phyloP scores from a whole-genome alignment of 2,797 vertebrate genomes.

The Rhadinocentrus ornatus region DNA sequence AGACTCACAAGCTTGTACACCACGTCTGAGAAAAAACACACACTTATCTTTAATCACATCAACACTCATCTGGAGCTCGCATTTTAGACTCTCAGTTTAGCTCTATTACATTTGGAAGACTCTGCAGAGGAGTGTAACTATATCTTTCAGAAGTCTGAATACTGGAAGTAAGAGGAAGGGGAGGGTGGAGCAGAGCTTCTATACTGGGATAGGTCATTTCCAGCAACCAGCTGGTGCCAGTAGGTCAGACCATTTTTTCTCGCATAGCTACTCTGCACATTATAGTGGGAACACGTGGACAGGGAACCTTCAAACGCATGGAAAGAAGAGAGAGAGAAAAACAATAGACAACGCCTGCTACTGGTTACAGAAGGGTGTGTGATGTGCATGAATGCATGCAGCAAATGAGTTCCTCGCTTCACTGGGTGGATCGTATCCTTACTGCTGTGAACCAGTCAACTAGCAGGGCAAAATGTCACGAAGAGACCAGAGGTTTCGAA shows the following conservation, averaged over 20 bases:
- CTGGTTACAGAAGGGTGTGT: conserved; percentile 14
- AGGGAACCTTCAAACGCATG: conserved; percentile 60
- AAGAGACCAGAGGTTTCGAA: conserved; percentile 82
- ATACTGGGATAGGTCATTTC: conserved; percentile 44
- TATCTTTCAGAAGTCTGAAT: conserved; percentile 54
- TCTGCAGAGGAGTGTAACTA: conserved; percentile 52
- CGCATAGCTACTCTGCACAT: conserved; percentile 43
- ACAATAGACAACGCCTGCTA: conserved; percentile 48
- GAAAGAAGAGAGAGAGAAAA: conserved; percentile 22
- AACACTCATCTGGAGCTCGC: conserved; percentile 18
- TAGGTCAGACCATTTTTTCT: conserved; percentile 52
- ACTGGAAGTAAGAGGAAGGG: conserved; percentile 39
- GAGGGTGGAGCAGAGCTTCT: conserved; percentile 44
- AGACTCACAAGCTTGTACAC: conserved; percentile 7
- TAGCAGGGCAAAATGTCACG: conserved; percentile 75
- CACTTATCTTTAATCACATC: conserved; percentile 5
- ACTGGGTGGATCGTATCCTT: conserved; percentile 33
- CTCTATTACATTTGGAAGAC: conserved; percentile 7
- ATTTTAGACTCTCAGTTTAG: conserved; percentile 15
- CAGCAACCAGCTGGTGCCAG: conserved; percentile 52
- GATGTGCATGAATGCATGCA: conserved; percentile 30
- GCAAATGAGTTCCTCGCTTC: conserved; percentile 20
- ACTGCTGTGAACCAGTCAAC: conserved; percentile 24
- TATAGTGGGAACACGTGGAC: conserved; percentile 46
- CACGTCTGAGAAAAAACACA: conserved; percentile 21